phyloP scores from a whole-genome alignment of 2,797 vertebrate species.

The Poecile montanus region DNA sequence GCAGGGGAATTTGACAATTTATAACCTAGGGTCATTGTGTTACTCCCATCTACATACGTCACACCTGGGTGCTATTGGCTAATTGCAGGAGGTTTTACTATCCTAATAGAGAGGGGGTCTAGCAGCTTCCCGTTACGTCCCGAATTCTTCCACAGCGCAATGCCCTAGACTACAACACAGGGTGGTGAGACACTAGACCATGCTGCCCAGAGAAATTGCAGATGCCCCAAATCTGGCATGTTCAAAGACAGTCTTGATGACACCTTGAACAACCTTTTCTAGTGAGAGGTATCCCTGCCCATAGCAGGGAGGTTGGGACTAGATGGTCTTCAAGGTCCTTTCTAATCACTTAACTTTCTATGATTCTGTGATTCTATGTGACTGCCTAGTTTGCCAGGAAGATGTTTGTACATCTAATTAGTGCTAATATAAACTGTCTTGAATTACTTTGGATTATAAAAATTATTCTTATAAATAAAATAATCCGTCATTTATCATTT shows the following conservation, averaged over 20 bases:
- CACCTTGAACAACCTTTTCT: not conserved
- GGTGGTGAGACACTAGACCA: not conserved
- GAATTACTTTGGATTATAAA: not conserved
- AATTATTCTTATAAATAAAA: constrained; percentile 47
- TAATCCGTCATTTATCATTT: constrained; percentile 3
- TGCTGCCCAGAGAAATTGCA: not conserved
- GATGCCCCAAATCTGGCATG: not conserved
- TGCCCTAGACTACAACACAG: no score
- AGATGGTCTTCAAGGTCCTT: not conserved
- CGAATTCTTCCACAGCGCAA: no score
- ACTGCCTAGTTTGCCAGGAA: constrained; percentile 36
- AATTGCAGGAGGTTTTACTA: no score
- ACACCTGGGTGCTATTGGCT: no score
- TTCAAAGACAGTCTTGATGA: not conserved
- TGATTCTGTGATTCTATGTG: constrained; percentile 16
- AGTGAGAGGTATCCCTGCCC: not conserved
- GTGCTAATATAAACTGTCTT: not conserved
- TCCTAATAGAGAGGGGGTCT: no score
- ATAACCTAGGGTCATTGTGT: no score
- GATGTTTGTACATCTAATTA: constrained; percentile 28
- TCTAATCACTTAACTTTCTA: not conserved
- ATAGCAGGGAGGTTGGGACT: not conserved
- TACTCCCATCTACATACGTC: no score
- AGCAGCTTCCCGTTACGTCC: no score
- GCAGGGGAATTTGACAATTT: no score